phyloP scores from a whole-genome alignment of 30 jellyfish, hydroid and myxozoan species.

The Aurelia coerulea region DNA sequence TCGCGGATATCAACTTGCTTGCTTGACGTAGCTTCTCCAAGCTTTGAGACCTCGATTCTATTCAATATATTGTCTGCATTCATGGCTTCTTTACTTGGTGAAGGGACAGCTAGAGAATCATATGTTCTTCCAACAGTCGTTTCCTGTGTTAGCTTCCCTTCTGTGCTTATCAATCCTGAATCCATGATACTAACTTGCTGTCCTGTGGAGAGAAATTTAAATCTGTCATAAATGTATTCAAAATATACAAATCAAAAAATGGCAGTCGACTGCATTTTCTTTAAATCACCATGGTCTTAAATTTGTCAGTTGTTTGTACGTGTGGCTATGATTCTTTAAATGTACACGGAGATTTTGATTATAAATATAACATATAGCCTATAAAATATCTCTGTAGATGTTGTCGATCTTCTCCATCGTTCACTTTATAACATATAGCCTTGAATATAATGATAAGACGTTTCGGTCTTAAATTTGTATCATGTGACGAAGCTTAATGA shows the following conservation, averaged over 20 bases:
- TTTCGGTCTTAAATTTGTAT: too few species aligned
- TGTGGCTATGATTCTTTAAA: too few species aligned
- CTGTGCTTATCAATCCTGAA: slow-evolving; percentile 13
- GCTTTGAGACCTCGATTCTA: slow-evolving; percentile 75
- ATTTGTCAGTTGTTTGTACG: too few species aligned
- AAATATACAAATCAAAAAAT: not conserved
- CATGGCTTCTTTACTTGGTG: slow-evolving; percentile 38
- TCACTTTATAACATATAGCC: too few species aligned
- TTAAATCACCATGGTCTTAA: too few species aligned
- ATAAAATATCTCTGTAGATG: too few species aligned
- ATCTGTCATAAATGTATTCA: not conserved
- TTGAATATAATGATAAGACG: too few species aligned
- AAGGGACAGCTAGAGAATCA: slow-evolving; percentile 16
- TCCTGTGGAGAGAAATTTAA: not conserved
- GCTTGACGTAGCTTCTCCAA: slow-evolving; percentile 87
- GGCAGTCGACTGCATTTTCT: too few species aligned
- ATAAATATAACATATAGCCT: too few species aligned
- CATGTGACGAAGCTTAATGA: too few species aligned
- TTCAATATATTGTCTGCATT: slow-evolving; percentile 86
- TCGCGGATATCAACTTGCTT: slow-evolving; percentile 69
- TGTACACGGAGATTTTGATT: too few species aligned
- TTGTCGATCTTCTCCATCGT: too few species aligned
- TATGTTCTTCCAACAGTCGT: slow-evolving; percentile 10
- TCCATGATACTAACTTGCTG: slow-evolving; percentile 15
- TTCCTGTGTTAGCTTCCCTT: slow-evolving; percentile 11